Evolutionary conservation across 92 coral and sea anemone genomes (phyloP).

Genomic region (Palythoa grandiflora): DNA sequence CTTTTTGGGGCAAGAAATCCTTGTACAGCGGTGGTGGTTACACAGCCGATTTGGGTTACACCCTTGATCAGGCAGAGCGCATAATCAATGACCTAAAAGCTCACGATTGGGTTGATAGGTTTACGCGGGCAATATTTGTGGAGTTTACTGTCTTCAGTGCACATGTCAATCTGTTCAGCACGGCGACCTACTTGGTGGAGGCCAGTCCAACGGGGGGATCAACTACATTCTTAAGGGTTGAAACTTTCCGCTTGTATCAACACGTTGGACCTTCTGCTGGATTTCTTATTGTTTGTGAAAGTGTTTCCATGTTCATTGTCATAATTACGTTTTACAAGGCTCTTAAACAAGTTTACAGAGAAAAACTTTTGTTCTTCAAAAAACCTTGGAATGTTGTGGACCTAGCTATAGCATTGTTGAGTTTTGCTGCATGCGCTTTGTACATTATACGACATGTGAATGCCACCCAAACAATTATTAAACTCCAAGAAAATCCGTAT

Average conservation of each 20-base stretch:
- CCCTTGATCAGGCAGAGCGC: conserved; percentile 37
- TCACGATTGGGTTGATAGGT: conserved; percentile 45
- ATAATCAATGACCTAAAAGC: conserved; percentile 29
- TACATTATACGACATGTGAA: conserved; percentile 59
- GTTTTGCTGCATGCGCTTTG: conserved; percentile 62
- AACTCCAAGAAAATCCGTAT: conserved; percentile 66
- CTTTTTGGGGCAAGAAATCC: conserved; percentile 41
- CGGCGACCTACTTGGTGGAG: conserved; percentile 52
- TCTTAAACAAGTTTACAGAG: conserved; percentile 43
- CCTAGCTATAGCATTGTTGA: conserved; percentile 36
- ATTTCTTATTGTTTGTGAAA: conserved; percentile 61
- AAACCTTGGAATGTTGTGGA: conserved; percentile 64
- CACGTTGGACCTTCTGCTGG: conserved; percentile 51
- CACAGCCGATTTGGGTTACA: conserved; percentile 58
- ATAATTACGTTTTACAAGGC: conserved; percentile 44
- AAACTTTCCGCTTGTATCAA: conserved; percentile 54
- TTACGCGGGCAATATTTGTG: conserved; percentile 46
- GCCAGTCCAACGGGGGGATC: conserved; percentile 47
- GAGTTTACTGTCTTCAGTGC: conserved; percentile 59
- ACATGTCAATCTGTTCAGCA: conserved; percentile 51
- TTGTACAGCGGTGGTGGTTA: conserved; percentile 57
- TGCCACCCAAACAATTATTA: conserved; percentile 50
- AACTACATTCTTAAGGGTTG: conserved; percentile 43
- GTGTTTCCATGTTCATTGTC: conserved; percentile 52
- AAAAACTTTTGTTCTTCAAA: conserved; percentile 53